phyloP scores from a whole-genome alignment of 2,113 vertebrate species.

The Nothocercus nigrocapillus region DNA sequence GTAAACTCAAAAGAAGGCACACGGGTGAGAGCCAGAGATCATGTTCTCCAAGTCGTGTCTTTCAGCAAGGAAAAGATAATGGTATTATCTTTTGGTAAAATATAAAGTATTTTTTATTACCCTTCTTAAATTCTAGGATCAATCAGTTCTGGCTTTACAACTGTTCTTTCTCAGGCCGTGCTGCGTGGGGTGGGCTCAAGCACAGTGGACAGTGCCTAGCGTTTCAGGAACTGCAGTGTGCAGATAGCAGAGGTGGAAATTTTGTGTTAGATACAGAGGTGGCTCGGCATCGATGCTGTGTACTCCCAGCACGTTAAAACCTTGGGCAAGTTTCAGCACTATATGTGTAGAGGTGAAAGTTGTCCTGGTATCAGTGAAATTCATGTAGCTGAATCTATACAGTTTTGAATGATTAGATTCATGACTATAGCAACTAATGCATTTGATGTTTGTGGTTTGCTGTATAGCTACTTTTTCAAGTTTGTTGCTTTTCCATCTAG shows the following conservation, averaged over 20 bases:
- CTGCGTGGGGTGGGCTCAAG: neutral
- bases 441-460: neutral
- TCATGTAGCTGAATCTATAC: neutral
- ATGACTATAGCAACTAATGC: neutral
- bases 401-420: neutral
- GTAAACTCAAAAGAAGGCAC: neutral
- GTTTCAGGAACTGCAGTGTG: neutral
- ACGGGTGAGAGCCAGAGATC: neutral
- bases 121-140: neutral
- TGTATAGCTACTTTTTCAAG: neutral
- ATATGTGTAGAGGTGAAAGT: neutral
- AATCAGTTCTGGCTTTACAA: neutral
- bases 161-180: neutral
- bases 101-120: neutral
- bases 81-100: no score
- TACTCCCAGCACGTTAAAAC: neutral
- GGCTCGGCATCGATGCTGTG: neutral
- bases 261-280: neutral
- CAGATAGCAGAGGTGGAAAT: neutral
- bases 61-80: neutral
- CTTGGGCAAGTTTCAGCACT: neutral
- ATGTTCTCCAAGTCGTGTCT: constrained; percentile 1
- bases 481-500: neutral
- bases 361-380: neutral
- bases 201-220: rapidly evolving